These are phyloP conservation scores for Nebria ingens DNA, from an alignment of 1,140 invertebrate genomes.

Conservation along the genomic window DNA sequence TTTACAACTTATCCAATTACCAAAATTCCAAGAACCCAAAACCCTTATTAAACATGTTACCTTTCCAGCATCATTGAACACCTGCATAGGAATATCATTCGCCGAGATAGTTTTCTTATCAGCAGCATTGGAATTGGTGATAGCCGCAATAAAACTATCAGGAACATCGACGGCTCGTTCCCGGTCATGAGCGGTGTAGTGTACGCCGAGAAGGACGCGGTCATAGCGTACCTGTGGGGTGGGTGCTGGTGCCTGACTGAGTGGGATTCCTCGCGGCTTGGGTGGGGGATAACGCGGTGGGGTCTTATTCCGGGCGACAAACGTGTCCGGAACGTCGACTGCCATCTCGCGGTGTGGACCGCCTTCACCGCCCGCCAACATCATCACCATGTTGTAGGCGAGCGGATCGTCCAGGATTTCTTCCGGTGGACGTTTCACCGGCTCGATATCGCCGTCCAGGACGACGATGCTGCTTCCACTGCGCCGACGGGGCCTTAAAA, in stretches of 20 bases:
- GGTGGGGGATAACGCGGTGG: slow-evolving; percentile 82
- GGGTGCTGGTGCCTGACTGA: slow-evolving; percentile 19
- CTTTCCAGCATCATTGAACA: background rate
- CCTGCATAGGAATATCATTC: background rate
- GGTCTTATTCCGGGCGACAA: slow-evolving; percentile 82
- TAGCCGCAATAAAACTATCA: slow-evolving; percentile 60
- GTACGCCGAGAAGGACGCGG: slow-evolving; percentile 33
- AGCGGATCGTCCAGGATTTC: slow-evolving; percentile 26
- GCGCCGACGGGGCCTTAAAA: slow-evolving; percentile 51
- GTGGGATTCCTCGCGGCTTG: slow-evolving; percentile 34
- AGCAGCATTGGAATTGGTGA: slow-evolving; percentile 21
- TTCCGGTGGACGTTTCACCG: slow-evolving; percentile 33
- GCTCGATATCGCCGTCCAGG: slow-evolving; percentile 44
- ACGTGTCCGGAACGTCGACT: slow-evolving; percentile 93
- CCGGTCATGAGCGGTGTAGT: slow-evolving; percentile 41
- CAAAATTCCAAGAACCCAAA: no score
- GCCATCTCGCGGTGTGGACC: slow-evolving; percentile 92
- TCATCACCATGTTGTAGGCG: slow-evolving; percentile 52
- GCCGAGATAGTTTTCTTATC: background rate
- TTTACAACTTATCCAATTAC: no score
- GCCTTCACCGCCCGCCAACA: slow-evolving; percentile 56
- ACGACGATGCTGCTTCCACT: slow-evolving; percentile 59
- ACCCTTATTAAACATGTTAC: no score
- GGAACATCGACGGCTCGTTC: slow-evolving; percentile 68
- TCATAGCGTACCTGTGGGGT: slow-evolving; percentile 33